Base-by-base conservation (phyloP, 2,797 vertebrate species). In the Cottoperca gobio region DNA sequence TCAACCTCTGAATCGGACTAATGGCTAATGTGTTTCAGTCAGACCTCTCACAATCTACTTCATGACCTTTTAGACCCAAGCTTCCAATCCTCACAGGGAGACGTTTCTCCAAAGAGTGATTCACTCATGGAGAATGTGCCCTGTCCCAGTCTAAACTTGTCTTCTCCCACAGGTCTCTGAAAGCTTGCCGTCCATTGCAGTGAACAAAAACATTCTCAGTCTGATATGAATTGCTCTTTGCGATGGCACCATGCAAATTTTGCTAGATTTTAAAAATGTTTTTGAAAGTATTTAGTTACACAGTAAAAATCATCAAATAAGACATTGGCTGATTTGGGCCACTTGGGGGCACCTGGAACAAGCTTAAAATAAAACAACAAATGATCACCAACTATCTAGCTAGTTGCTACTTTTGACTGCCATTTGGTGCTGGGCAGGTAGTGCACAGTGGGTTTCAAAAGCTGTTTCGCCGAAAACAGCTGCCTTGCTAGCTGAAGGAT, bases 61-160 rank as follows among this genome's bases (percentile, higher is more conserved):
- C 48, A 8, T 70, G 88, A 86, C 86, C 89, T 82, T 68, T 79
- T 5, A 71, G 81, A 76, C 77, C 80, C 17, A 11, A 55, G 73
- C 67, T 66, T 66, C 26, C 70, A 72, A 76, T 81, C 46, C 76
- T 84, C 42, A 46, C 58, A 57, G 63, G 49, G 60, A 75, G 53
- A 65, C 13, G 14, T 63, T 83, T 64, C 60, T 76, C 49, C 45
- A 60, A 71, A 78, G 73, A 79, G 82, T 89, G 84, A 91, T 90
- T 90, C 90, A 91, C 73, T 58, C 69, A 2, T 16, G 12, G 85
- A 88, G 85, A 90, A 91, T 86, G 86, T 53, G 58, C 39, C 64
- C 71, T 28, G 71, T 78, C 88, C 73, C 3, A 62, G 89, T 89
- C 83, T 69, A 63, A 85, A 88, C 90, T 85, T 86, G 85, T 72